Evolutionary conservation across 2,113 vertebrate species (phyloP), one percentile per base, ranked within the genome.

Genomic region (Porphyrio hochstetteri): DNA sequence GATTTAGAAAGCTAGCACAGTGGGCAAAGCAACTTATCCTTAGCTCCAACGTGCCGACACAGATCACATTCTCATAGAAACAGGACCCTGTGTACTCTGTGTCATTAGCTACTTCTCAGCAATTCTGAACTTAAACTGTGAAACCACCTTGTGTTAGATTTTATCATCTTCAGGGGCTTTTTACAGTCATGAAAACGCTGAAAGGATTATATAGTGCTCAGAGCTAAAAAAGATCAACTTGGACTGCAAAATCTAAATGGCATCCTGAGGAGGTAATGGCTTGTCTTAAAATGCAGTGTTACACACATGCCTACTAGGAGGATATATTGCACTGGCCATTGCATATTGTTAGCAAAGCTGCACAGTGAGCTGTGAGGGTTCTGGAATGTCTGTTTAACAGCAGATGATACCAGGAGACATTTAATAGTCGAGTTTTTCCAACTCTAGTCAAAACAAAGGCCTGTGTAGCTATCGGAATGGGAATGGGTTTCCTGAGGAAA

Each of bases 401-500:
- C 69, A 84, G 77, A 81, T 86, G 40, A 59, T 92, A 92, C n/a
- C 25, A 86, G 72, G 56, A 91, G 42, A 78, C 6, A 0, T 69
- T 93, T 88, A 68, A 87, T 78, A 82, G 61, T 35, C 2, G 0
- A 61, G 70, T 86, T 92, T 95, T 91, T 75, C 38, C 59, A 81
- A 10, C 56, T 67, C 60, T 31, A 67, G 77, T 86, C 83, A 86
- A 77, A 96, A 91, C 93, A 89, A 92, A 89, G 64, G 86, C 68
- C 81, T 63, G 64, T 46, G 56, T 70, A 92, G 84, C 69, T 89
- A 5, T 50, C 4, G 19, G 81, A 89, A 86, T 2, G 7, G 83
- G 81, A 91, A 81, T 75, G 77, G 46, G 75, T 84, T 96, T 96
- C 93, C 95, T 92, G 90, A 94, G 95, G 96, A 96, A 96, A 94